Conservation (phyloP, 2,888 invertebrate species). For the Hedychridium roseum region DNA sequence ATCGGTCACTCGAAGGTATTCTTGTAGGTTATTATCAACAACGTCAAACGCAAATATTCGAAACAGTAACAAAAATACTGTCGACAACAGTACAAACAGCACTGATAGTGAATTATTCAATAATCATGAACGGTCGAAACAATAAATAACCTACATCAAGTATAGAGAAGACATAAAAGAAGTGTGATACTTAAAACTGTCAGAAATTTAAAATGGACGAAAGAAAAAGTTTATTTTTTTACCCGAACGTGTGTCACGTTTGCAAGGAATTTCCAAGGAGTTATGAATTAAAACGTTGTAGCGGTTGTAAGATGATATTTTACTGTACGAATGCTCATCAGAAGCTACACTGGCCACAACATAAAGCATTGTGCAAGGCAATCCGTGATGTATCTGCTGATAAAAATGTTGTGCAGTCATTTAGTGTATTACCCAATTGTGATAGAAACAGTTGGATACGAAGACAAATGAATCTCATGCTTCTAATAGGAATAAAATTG, state of each 20-base stretch:
- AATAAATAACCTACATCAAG: too few relatives aligned
- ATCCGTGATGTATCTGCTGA: conserved; percentile 32
- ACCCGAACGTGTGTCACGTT: conserved; percentile 57
- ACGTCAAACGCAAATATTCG: too few relatives aligned
- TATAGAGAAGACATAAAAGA: too few relatives aligned
- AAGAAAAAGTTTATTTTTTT: conserved; percentile 48
- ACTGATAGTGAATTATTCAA: too few relatives aligned
- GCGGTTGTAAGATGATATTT: conserved; percentile 53
- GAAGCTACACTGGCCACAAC: conserved; percentile 53
- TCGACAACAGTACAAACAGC: too few relatives aligned
- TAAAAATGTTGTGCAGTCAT: conserved; percentile 22
- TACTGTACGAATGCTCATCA: conserved; percentile 57
- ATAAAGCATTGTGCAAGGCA: conserved; percentile 50
- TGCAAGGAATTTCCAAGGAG: conserved; percentile 49
- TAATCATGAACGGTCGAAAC: too few relatives aligned
- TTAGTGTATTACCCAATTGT: conserved; percentile 20
- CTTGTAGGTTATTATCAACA: too few relatives aligned
- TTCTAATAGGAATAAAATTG: conserved; percentile 34
- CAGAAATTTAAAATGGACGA: conserved; percentile 20
- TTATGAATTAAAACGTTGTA: conserved; percentile 49
- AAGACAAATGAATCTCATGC: conserved; percentile 44
- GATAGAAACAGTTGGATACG: conserved; percentile 34
- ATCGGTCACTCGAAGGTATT: too few relatives aligned
- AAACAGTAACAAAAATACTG: too few relatives aligned
- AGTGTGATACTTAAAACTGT: too few relatives aligned